A percentile compares a stretch with the other conserved stretches of the same genome.
Evolutionary conservation across 2,797 vertebrate genomes (phyloP).

Genomic region (Poeciliopsis paucimaculata): DNA sequence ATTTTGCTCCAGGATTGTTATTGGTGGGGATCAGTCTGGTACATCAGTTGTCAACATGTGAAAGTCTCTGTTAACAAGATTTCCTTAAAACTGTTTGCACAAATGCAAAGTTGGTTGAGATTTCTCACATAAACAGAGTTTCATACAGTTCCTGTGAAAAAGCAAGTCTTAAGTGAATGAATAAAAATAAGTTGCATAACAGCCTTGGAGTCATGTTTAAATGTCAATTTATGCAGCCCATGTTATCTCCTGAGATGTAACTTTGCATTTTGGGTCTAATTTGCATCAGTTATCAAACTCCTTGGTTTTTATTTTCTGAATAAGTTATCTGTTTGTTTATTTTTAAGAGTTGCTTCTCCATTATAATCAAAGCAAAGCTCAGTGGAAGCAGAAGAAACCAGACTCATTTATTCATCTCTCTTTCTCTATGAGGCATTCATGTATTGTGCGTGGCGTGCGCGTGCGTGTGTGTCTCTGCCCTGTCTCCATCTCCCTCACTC

Average conservation of each 20-base stretch:
- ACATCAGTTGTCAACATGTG: not conserved
- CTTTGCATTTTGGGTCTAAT: conserved; percentile 26
- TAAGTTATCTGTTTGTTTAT: conserved; percentile 38
- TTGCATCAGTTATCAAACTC: conserved; percentile 39
- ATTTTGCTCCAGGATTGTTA: conserved; percentile 24
- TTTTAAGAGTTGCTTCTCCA: conserved; percentile 28
- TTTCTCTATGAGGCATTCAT: conserved; percentile 24
- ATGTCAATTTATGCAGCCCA: conserved; percentile 21
- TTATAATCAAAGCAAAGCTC: conserved; percentile 38
- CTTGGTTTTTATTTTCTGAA: conserved; percentile 40
- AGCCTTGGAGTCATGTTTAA: conserved; percentile 17
- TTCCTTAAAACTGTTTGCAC: conserved; percentile 30
- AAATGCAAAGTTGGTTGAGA: conserved; percentile 39
- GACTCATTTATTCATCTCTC: conserved; percentile 37
- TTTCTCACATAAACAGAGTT: conserved; percentile 5
- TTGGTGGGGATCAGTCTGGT: conserved; percentile 13
- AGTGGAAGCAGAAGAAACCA: conserved; percentile 17
- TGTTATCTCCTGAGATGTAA: conserved; percentile 19
- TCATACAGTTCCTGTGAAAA: conserved; percentile 7
- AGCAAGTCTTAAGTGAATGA: not conserved
- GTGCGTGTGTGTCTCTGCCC: conserved; percentile 27
- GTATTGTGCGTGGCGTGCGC: conserved; percentile 22
- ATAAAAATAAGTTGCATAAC: conserved; percentile 12
- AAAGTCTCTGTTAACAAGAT: conserved; percentile 32
- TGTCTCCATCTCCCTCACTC: conserved; percentile 26